A percentile compares a stretch with the other conserved stretches of the same genome.
Conservation (phyloP, 1,140 invertebrate genomes). For the Anastatus disparis region DNA sequence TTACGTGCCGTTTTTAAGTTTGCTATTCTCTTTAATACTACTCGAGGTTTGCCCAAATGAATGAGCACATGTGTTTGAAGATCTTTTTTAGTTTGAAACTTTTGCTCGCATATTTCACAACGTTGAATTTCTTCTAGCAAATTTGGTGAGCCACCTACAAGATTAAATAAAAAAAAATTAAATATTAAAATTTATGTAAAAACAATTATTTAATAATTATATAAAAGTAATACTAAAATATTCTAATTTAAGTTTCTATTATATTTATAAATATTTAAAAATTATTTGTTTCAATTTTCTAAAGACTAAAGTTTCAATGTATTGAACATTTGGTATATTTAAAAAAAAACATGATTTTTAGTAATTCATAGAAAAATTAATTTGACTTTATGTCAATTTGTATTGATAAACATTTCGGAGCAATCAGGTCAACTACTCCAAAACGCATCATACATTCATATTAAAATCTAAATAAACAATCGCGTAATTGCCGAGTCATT, state of each 20-base stretch:
- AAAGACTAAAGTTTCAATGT: no score
- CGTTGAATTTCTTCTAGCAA: conserved; percentile 44
- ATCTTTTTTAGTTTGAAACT: conserved; percentile 59
- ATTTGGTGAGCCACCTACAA: conserved; percentile 46
- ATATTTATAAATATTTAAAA: neutral
- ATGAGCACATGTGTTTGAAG: conserved; percentile 54
- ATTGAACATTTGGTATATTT: no score
- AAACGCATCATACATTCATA: no score
- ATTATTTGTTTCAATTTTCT: no score
- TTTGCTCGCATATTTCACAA: conserved; percentile 60
- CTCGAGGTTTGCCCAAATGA: conserved; percentile 58
- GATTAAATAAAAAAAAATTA: conserved; percentile 43
- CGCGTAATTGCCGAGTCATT: no score
- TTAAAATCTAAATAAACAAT: no score
- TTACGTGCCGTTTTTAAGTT: conserved; percentile 52
- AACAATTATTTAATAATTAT: neutral
- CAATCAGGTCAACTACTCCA: no score
- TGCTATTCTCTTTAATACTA: conserved; percentile 58
- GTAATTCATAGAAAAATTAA: no score
- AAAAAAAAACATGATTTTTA: no score
- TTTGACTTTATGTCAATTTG: no score
- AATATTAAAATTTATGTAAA: neutral
- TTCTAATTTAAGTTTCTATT: neutral
- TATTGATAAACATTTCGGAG: no score
- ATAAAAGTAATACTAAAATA: no score